Evolutionary conservation across 2,888 invertebrate genomes (phyloP), one percentile per base, ranked within the genome.

Genomic region (Tricholauxania praeusta): DNA sequence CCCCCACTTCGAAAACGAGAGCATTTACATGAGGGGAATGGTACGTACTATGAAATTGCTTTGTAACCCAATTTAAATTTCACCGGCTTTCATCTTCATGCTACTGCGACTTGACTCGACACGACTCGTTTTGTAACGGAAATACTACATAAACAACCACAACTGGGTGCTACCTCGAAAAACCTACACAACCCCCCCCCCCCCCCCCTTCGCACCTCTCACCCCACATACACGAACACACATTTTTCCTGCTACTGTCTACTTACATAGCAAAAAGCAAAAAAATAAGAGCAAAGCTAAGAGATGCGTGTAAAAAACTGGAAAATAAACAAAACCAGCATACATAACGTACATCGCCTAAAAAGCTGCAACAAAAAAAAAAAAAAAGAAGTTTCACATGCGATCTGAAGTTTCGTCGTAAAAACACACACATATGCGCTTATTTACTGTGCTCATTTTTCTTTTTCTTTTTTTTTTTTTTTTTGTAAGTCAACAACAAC

Each of bases 11-110:
- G 1, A 10, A 39, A 8, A 39, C 39, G 39, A 1, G 39, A 1
- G 10, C 7, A 10, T 39, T 39, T 8, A 10, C 39, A 39, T 39
- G 39, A 39, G 39, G 39, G 39, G 39, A 39, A 39, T 39, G 39
- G 39, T 39, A 10, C 39, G 39, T 39, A 39, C 39, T 39, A 39
- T 39, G 39, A 60, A 60, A 60, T 60, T 60, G 19, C 60, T 60
- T n/a, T 32, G 60, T 22, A 60, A 60, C 60, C 60, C 60, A 60
- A 60, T 60, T 60, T 32, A 60, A 60, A 60, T 32, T 60, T 60
- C 15, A 32, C 60, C 60, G 60, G 39, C 60, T 60, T 60, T 60
- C 39, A 60, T 32, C 60, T 14, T 60, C 28, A 32, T 32, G 12
- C 12, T 60, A 28, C 28, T 12, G 60, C 60, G 39, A 10, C 28